Evolutionary conservation across 30 jellyfish, hydroid and myxozoan species (phyloP).

Genomic region (Aurelia sp.): DNA sequence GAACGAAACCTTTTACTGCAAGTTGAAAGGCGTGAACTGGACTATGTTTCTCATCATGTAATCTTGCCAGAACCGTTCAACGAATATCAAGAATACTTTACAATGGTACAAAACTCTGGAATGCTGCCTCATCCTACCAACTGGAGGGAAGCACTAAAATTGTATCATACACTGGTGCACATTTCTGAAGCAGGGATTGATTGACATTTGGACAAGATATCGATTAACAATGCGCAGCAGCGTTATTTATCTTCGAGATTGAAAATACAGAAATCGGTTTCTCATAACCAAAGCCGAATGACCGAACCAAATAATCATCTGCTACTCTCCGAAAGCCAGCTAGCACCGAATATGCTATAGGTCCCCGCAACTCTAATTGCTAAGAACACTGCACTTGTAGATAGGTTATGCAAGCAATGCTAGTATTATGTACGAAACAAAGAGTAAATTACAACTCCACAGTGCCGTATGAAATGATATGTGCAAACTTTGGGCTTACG

Average conservation of each 20-base stretch:
- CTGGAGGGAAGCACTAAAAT: neutral
- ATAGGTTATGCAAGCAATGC: no score
- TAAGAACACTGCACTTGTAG: no score
- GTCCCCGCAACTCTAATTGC: no score
- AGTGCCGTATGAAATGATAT: no score
- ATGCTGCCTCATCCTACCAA: neutral
- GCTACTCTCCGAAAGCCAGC: no score
- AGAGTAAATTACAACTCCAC: no score
- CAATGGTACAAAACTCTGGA: constrained; percentile 6
- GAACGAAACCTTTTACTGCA: neutral
- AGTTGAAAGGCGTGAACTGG: constrained; percentile 6
- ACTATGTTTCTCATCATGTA: neutral
- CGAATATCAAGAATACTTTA: constrained; percentile 15
- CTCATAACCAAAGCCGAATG: neutral
- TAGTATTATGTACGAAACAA: no score
- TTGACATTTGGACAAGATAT: neutral
- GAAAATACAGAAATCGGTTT: neutral
- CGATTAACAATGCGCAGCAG: neutral
- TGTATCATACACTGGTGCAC: constrained; percentile 16
- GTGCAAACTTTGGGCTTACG: no score
- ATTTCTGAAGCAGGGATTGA: constrained; percentile 17
- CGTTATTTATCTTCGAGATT: neutral
- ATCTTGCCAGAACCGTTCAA: neutral
- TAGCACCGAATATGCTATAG: no score
- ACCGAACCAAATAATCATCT: no score